phyloP scores from a whole-genome alignment of 2,113 vertebrate genomes.

The Hymenochirus boettgeri region DNA sequence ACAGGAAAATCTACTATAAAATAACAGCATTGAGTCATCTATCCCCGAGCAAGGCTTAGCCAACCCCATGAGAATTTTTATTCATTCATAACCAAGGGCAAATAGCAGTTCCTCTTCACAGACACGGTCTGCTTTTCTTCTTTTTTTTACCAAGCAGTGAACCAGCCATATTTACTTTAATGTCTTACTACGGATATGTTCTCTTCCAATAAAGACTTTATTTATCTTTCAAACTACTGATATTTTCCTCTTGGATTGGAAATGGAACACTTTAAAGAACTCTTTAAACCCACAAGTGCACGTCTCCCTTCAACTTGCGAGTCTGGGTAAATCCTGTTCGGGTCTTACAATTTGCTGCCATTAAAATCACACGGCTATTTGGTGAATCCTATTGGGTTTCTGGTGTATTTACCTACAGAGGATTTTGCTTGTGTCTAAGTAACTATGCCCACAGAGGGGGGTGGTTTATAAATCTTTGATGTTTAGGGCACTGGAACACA shows the following conservation, averaged over 20 bases:
- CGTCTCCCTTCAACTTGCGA: too few species aligned
- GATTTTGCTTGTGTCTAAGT: too few species aligned
- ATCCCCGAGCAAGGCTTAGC: conserved; percentile 4
- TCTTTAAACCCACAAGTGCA: too few species aligned
- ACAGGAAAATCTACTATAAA: conserved; percentile 6
- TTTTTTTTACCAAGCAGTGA: conserved; percentile 5
- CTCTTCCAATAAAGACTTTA: conserved; percentile 29
- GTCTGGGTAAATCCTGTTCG: too few species aligned
- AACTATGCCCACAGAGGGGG: too few species aligned
- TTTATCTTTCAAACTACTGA: conserved; percentile 28
- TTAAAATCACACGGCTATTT: too few species aligned
- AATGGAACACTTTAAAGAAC: conserved; percentile 12
- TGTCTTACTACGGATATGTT: conserved; percentile 23
- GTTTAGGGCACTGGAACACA: too few species aligned
- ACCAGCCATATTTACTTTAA: neutral
- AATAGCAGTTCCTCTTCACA: conserved; percentile 4
- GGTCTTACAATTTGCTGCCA: too few species aligned
- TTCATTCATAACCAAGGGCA: neutral
- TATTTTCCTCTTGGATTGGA: neutral
- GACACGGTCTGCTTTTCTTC: conserved; percentile 5
- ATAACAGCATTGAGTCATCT: conserved; percentile 8
- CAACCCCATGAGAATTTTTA: neutral
- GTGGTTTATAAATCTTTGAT: too few species aligned
- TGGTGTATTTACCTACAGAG: too few species aligned
- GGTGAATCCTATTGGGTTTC: too few species aligned